phyloP scores from a whole-genome alignment of 2,797 vertebrate genomes.

The Smutsia temminckii region DNA sequence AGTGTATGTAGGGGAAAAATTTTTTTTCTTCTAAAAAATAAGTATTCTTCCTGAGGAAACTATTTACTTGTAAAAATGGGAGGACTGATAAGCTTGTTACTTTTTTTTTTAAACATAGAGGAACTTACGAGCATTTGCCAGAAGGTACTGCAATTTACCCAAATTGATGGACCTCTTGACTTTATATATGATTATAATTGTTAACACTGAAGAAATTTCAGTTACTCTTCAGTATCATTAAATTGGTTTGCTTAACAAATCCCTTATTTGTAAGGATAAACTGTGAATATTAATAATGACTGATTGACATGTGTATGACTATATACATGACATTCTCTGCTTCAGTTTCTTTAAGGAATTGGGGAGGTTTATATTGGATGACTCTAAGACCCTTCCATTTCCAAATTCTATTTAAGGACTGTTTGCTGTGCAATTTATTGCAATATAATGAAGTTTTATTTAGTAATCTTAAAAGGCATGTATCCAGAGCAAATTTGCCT shows the following conservation, averaged over 20 bases:
- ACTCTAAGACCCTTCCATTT: constrained; percentile 39
- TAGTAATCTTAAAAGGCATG: background rate
- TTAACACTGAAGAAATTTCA: background rate
- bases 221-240: background rate
- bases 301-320: background rate
- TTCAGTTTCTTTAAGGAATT: constrained; percentile 5
- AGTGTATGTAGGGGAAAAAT: background rate
- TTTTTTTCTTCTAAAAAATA: constrained; percentile 25
- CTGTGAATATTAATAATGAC: constrained; percentile 1
- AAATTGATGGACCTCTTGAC: background rate
- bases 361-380: background rate
- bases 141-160: background rate
- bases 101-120: background rate
- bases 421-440: constrained; percentile 29
- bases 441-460: background rate
- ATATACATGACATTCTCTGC: background rate
- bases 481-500: background rate
- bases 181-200: constrained; percentile 8
- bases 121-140: background rate
- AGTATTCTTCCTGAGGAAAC: constrained; percentile 47
- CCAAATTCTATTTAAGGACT: constrained; percentile 6
- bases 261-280: constrained; percentile 1
- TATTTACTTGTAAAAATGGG: background rate
- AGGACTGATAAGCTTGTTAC: background rate
- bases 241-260: background rate